phyloP scores from a whole-genome alignment of 2,113 vertebrate genomes.

The Silurus meridionalis region DNA sequence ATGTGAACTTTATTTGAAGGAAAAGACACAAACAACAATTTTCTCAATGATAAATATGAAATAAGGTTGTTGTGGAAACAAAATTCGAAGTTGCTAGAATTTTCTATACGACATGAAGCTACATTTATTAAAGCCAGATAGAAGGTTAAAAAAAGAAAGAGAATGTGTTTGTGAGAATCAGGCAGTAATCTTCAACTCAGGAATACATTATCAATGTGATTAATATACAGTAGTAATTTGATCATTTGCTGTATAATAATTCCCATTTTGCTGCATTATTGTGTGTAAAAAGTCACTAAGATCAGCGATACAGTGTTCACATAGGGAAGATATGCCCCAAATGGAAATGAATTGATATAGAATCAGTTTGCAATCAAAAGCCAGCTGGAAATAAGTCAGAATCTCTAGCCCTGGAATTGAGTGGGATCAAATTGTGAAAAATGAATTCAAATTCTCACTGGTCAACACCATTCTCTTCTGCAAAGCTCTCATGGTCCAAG shows the following conservation, averaged over 20 bases:
- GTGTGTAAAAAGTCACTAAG: background rate
- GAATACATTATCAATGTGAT: background rate
- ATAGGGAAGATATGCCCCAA: conserved; percentile 43
- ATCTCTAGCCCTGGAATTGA: conserved; percentile 42
- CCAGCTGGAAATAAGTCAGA: conserved; percentile 57
- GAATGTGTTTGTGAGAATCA: background rate
- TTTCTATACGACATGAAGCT: no score
- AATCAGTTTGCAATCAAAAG: conserved; percentile 65
- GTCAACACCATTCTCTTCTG: conserved; percentile 38
- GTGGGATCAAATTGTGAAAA: conserved; percentile 24
- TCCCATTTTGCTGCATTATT: background rate
- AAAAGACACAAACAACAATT: background rate
- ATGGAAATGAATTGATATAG: conserved; percentile 65
- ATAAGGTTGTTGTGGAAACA: no score
- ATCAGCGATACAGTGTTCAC: background rate
- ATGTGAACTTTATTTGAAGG: no score
- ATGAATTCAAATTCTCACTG: conserved; percentile 50
- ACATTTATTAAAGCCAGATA: no score
- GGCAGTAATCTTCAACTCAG: background rate
- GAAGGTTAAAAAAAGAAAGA: background rate
- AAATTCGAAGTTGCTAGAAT: no score
- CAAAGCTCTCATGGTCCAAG: conserved; percentile 17
- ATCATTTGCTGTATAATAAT: background rate
- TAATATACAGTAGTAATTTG: background rate
- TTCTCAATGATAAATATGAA: background rate